Conservation (phyloP, 2,113 vertebrate genomes). For the Bufo gargarizans region DNA sequence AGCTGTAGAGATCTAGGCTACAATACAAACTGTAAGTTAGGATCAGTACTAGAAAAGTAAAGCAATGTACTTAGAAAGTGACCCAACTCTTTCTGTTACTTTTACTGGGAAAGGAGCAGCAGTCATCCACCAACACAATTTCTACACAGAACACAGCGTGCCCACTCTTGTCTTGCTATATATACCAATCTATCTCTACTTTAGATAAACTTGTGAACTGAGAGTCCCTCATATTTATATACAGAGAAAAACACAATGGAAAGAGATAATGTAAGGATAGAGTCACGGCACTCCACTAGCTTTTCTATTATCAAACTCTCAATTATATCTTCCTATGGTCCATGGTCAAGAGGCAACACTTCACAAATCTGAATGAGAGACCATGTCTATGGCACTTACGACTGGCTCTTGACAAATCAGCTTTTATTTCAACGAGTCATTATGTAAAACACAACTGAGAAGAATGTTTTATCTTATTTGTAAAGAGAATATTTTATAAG, state of each 20-base stretch:
- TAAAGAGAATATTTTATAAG: slow-evolving; percentile 53
- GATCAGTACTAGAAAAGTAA: too few species aligned
- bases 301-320: not conserved
- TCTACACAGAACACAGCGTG: not conserved
- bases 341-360: slow-evolving; percentile 4
- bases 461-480: not conserved
- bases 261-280: not conserved
- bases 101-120: too few species aligned
- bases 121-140: not conserved
- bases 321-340: not conserved
- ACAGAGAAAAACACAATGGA: not conserved
- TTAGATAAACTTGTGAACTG: not conserved
- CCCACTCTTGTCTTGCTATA: not conserved
- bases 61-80: too few species aligned
- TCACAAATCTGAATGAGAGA: not conserved
- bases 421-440: not conserved
- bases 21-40: too few species aligned
- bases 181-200: not conserved
- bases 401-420: not conserved
- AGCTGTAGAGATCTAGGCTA: too few species aligned
- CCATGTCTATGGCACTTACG: not conserved
- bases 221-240: not conserved
- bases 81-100: too few species aligned
- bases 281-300: not conserved
- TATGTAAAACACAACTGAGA: slow-evolving; percentile 9